Base-by-base conservation (phyloP, 2,888 invertebrate species). In the Noctuana brunneofusca region DNA sequence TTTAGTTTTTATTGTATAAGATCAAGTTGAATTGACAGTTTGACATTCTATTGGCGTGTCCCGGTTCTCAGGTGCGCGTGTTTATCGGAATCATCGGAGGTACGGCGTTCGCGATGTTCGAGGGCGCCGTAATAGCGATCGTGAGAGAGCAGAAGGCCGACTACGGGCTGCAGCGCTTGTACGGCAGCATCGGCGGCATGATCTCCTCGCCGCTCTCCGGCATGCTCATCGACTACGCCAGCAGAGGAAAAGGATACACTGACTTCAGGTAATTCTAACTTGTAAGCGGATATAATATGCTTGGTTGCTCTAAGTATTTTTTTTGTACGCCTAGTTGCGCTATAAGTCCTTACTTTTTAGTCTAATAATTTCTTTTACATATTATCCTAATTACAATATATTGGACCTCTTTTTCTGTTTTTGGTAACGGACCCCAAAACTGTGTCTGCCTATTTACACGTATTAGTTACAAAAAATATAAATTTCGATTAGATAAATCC, bases 201-300 rank as follows among this genome's bases (percentile, higher is more conserved):
- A 95, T 96, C 71, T 95, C 95, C n/a, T 95, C 96, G 0, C 96
- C 96, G 0, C 84, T 96, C 8, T 95, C 96, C 0, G 96, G 96
- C 2, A 73, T 94, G 70, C 88, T 96, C 53, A 95, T 96, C 56
- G 95, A 96, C 83, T 95, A 94, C 69, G 95, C 94, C n/a, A 95
- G 95, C 74, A 78, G 83, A 49, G 94, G 93, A 22, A 95, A 94
- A 77, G 93, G 93, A 16, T 95, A 95, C 73, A 95, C 95, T 0
- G 95, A 96, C 81, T 96, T 95, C 78, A 94, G 95, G 95, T 95
- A 84, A 12, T 20, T 43, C 14, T 12, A 20, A 20, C 20, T 27
- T 6, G 4, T 27, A 4, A 27, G 27, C 4, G n/a, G n/a, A n/a
- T n/a, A n/a, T n/a, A n/a, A n/a, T n/a, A n/a, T n/a, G n/a, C n/a